Conservation (phyloP, 2,113 vertebrate genomes). For the Theristicus caerulescens region DNA sequence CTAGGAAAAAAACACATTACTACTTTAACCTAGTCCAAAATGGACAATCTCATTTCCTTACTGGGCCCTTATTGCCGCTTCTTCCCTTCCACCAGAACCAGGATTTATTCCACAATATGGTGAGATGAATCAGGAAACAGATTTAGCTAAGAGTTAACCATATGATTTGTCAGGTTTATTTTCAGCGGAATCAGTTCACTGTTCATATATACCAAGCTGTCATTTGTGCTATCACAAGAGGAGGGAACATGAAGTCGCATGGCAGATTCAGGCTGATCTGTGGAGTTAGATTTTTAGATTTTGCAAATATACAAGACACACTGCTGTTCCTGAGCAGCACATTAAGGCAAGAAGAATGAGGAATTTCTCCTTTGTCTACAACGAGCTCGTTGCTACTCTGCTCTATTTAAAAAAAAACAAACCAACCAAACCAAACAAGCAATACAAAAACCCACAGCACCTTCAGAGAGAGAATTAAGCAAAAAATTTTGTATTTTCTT, state of each 20-base stretch:
- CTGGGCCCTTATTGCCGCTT: background rate
- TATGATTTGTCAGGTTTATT: conserved; percentile 8
- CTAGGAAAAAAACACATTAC: background rate
- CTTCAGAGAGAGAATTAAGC: background rate
- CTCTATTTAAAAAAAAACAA: background rate
- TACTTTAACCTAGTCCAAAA: background rate
- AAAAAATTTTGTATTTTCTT: background rate
- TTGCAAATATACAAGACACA: background rate
- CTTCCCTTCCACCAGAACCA: background rate
- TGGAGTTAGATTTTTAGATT: background rate
- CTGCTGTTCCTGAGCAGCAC: background rate
- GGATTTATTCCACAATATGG: background rate
- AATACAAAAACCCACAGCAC: too few species aligned
- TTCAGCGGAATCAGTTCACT: background rate
- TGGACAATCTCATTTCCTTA: background rate
- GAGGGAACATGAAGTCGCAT: background rate
- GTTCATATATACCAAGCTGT: background rate
- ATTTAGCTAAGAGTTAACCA: background rate
- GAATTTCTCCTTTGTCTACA: background rate
- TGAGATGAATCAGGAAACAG: background rate
- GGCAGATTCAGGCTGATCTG: background rate
- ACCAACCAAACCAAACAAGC: background rate
- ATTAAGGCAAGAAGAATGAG: background rate
- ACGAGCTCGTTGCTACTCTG: background rate
- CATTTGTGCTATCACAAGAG: background rate